Evolutionary conservation across 2,888 invertebrate species (phyloP).

Genomic region (Acanthosepion esculentum): DNA sequence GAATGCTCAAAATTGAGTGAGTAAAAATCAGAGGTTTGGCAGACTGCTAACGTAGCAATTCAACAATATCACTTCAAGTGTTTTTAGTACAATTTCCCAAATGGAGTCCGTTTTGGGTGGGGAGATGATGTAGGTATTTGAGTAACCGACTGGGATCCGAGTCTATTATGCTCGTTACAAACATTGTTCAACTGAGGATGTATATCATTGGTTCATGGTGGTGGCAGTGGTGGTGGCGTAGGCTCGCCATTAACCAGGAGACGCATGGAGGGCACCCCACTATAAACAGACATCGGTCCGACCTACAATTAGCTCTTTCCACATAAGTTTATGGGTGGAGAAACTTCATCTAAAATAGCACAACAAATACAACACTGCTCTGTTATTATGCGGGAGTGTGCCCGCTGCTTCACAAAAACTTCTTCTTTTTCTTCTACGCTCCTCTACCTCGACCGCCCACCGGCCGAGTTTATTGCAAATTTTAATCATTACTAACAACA

Average conservation of each 20-base stretch:
- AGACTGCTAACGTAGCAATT: conserved; percentile 20
- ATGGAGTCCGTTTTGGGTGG: not conserved
- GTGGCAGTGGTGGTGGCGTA: not conserved
- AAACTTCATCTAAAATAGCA: not conserved
- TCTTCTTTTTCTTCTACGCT: not conserved
- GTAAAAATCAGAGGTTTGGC: not conserved
- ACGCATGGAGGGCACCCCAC: conserved; percentile 33
- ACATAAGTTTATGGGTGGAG: conserved; percentile 22
- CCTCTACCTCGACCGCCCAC: not conserved
- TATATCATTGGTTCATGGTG: not conserved
- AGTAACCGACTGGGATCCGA: not conserved
- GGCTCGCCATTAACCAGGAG: not conserved
- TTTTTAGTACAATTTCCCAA: conserved; percentile 22
- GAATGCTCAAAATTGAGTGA: not conserved
- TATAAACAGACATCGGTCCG: conserved; percentile 11
- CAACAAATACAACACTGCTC: conserved; percentile 11
- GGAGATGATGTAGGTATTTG: conserved; percentile 33
- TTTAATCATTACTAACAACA: conserved; percentile 20
- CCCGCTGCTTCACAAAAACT: not conserved
- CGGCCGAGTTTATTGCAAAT: not conserved
- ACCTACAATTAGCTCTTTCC: conserved; percentile 33
- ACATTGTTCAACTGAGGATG: not conserved
- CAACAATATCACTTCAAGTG: not conserved
- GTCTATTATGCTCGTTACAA: not conserved
- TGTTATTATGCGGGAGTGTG: conserved; percentile 6